Evolutionary conservation across 2,797 vertebrate genomes (phyloP).

Genomic region (Acrossocheilus fasciatus): DNA sequence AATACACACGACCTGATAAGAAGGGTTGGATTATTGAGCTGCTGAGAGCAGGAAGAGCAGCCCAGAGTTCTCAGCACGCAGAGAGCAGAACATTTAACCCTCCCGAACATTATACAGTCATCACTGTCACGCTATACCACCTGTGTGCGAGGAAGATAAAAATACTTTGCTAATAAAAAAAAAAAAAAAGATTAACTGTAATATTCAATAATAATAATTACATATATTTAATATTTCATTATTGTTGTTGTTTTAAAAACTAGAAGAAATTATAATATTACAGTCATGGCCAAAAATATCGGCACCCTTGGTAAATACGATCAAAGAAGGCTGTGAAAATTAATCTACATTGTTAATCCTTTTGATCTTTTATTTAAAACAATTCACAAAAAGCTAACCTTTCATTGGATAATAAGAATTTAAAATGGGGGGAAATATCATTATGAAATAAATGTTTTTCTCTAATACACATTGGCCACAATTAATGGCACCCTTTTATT

Average conservation of each 20-base stretch:
- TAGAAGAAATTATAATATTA: background rate
- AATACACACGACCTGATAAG: slow-evolving; percentile 21
- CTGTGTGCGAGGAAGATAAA: background rate
- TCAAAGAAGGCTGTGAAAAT: too few relatives aligned
- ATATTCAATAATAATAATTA: background rate
- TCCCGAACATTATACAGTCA: slow-evolving; percentile 1
- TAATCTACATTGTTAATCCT: too few relatives aligned
- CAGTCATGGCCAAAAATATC: too few relatives aligned
- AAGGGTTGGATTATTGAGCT: slow-evolving; percentile 57
- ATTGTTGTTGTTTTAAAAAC: background rate
- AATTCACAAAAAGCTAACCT: too few relatives aligned
- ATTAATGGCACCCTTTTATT: too few relatives aligned
- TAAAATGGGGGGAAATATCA: too few relatives aligned
- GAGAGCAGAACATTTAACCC: slow-evolving; percentile 46
- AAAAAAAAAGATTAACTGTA: background rate
- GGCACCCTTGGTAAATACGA: too few relatives aligned
- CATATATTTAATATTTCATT: background rate
- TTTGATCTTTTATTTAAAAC: too few relatives aligned
- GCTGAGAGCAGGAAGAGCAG: slow-evolving; percentile 68
- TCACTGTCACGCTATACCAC: background rate
- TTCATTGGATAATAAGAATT: too few relatives aligned
- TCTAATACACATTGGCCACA: too few relatives aligned
- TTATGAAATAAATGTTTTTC: too few relatives aligned
- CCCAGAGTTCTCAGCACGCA: slow-evolving; percentile 58
- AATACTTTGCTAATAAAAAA: background rate